Conservation (phyloP, 37 sponge, comb jelly and placozoan species). For the Eunapius fragilis region DNA sequence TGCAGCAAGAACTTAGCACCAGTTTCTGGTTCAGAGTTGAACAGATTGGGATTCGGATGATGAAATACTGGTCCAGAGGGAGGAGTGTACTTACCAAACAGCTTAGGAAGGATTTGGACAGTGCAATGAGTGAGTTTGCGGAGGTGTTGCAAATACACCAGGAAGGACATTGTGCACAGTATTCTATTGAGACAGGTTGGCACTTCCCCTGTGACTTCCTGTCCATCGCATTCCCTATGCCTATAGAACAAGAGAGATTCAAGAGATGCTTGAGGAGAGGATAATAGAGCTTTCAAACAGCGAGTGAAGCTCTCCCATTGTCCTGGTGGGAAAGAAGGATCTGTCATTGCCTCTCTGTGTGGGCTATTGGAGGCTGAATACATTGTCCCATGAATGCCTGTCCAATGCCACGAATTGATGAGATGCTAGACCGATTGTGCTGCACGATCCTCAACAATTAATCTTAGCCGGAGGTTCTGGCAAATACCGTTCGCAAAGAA, state of each 20-base stretch:
- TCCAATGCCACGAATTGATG: conserved; percentile 52
- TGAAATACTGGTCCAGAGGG: no score
- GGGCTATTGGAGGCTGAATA: conserved; percentile 55
- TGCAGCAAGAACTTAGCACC: background rate
- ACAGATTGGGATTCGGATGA: no score
- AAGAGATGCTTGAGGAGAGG: conserved; percentile 35
- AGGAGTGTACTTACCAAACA: background rate
- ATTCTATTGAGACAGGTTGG: background rate
- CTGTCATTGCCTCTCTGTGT: conserved; percentile 21
- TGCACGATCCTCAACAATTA: conserved; percentile 22
- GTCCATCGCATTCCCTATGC: background rate
- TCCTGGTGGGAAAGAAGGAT: conserved; percentile 19
- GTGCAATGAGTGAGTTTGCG: no score
- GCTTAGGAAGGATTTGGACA: no score
- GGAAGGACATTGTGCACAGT: background rate
- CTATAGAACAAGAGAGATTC: background rate
- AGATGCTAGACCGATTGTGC: conserved; percentile 52
- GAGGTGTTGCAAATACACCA: background rate
- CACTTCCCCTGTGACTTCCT: background rate
- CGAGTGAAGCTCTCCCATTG: conserved; percentile 15
- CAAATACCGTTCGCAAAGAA: conserved; percentile 39
- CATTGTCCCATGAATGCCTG: conserved; percentile 34
- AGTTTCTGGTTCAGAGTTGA: no score
- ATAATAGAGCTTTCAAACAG: conserved; percentile 31
- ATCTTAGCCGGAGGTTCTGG: conserved; percentile 52